Evolutionary conservation across 2,797 vertebrate species (phyloP), one percentile per base, ranked within the genome.

Genomic region (Erpetoichthys calabaricus): DNA sequence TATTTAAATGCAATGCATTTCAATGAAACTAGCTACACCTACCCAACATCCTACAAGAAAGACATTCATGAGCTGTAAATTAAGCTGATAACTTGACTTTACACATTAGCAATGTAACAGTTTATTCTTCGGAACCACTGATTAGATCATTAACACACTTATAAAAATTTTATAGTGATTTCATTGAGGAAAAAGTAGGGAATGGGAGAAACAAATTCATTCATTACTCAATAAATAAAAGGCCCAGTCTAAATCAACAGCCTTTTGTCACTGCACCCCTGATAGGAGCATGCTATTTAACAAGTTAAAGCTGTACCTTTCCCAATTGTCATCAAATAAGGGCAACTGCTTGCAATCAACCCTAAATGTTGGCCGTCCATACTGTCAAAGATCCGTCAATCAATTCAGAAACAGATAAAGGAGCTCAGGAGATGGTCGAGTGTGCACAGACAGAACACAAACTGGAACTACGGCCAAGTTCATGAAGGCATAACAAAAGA

Each of bases 361-460:
- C 56, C 63, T 73, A 77, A 86, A 79, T 74, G 70, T 62, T 63
- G 68, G 65, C 80, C 59, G 63, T 68, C 59, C 58, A 66, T 44
- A 56, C 77, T 73, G 79, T 80, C 82, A 87, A 79, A 71, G 74
- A 74, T 78, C 85, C 83, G 88, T 83, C 90, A 89, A 78, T 90
- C 88, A 89, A 60, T 53, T 57, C 60, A 66, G 65, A 55, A 5
- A 70, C 65, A 67, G 62, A 68, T 68, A 61, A 85, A 68, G 70
- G 73, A 66, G 68, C 67, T 54, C 64, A 7, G 8, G 67, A 66
- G 68, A 55, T 57, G 64, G 65, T 62, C 59, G 59, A 60, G 73
- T 53, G 71, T 64, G 73, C 79, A 72, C 56, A 54, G 63, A 60
- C 62, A 3, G 57, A 71, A 64, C 70, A 67, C 64, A 65, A 65